These are phyloP conservation scores for Ferrisia virgata DNA, from an alignment of 2,888 invertebrate species.

Conservation along the genomic window DNA sequence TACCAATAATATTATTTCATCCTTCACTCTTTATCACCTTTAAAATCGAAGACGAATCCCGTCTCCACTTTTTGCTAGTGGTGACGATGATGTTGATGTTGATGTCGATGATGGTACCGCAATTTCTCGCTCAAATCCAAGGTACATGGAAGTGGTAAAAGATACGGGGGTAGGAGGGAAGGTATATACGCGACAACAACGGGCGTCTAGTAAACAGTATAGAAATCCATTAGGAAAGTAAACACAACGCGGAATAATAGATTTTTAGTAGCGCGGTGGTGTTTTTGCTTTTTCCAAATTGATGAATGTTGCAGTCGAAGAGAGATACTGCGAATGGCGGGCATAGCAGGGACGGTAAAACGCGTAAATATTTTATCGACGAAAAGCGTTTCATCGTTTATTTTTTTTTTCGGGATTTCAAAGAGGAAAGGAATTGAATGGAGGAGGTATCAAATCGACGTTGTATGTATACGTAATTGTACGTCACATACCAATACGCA, in stretches of 20 bases:
- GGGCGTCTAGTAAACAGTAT: background rate
- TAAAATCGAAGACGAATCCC: too few relatives aligned
- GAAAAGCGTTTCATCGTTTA: background rate
- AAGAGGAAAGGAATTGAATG: too few relatives aligned
- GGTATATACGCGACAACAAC: background rate
- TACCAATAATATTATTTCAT: too few relatives aligned
- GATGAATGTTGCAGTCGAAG: background rate
- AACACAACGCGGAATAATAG: constrained; percentile 20
- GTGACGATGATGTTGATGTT: too few relatives aligned
- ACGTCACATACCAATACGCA: background rate
- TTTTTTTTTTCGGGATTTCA: background rate
- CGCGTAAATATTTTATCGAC: constrained; percentile 14
- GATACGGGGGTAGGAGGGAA: background rate
- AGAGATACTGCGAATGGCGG: too few relatives aligned
- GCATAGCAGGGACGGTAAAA: background rate
- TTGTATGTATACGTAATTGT: too few relatives aligned
- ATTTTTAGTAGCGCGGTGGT: constrained; percentile 8
- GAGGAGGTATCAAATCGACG: background rate
- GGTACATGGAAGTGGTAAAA: background rate
- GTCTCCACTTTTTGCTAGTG: too few relatives aligned
- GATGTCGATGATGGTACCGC: too few relatives aligned
- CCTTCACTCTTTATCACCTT: too few relatives aligned
- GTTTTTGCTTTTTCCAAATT: background rate
- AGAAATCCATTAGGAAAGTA: constrained; percentile 31
- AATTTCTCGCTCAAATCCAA: background rate